Percentiles rank a stretch among this genome's conserved stretches.
phyloP scores from a whole-genome alignment of 2,797 vertebrate species.

The Clarias fuscus region DNA sequence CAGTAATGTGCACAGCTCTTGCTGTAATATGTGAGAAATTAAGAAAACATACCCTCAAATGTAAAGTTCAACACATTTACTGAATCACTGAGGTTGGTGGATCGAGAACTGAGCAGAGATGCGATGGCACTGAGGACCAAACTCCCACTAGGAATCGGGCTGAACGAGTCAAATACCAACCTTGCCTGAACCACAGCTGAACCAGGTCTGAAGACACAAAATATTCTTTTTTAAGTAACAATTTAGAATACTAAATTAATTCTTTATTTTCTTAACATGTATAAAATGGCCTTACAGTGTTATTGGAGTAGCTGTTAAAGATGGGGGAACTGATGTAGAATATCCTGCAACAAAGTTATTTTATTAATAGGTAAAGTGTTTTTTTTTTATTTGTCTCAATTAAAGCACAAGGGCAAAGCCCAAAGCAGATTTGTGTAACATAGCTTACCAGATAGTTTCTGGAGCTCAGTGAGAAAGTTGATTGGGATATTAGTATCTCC shows the following conservation, averaged over 20 bases:
- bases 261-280: not conserved
- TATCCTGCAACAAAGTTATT: not conserved
- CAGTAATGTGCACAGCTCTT: not conserved
- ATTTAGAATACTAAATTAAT: not conserved
- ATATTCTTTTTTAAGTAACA: too few species aligned
- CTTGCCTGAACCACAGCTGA: too few species aligned
- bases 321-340: not conserved
- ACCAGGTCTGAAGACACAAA: too few species aligned
- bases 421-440: too few species aligned
- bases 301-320: not conserved
- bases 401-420: not conserved
- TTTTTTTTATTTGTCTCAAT: not conserved
- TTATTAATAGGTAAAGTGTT: not conserved
- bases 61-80: conserved; percentile 4
- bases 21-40: not conserved
- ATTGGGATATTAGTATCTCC: not conserved
- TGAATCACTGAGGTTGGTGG: not conserved
- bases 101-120: not conserved
- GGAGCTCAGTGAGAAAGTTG: not conserved
- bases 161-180: too few species aligned
- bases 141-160: not conserved
- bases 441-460: not conserved
- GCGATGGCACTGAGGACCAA: not conserved
- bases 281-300: not conserved
- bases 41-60: conserved; percentile 9